These are phyloP conservation scores for Stenurella melanura DNA, from an alignment of 2,888 invertebrate species.

Conservation along the genomic window DNA sequence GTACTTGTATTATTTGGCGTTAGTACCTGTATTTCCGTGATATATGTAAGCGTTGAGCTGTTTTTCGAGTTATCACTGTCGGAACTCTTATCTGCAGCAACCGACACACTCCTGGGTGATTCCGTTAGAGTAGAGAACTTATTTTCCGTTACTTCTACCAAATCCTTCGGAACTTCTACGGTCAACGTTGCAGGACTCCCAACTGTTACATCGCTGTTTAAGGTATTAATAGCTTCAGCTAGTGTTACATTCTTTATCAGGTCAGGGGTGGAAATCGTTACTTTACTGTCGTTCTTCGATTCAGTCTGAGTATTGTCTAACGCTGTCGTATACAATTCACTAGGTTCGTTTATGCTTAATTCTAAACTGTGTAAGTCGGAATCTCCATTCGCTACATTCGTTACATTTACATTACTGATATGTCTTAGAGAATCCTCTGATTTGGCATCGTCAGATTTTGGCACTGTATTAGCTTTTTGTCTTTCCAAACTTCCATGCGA, in stretches of 20 bases:
- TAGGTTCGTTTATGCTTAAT: slow-evolving; percentile 65
- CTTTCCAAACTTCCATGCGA: slow-evolving; percentile 79
- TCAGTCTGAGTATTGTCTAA: slow-evolving; percentile 71
- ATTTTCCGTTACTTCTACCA: slow-evolving; percentile 33
- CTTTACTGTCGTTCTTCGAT: slow-evolving; percentile 67
- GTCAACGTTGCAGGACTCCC: slow-evolving; percentile 56
- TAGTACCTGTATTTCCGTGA: slow-evolving; percentile 83
- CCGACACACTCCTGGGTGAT: slow-evolving; percentile 31
- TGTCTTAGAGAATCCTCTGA: slow-evolving; percentile 54
- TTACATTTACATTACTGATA: slow-evolving; percentile 63
- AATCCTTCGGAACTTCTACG: slow-evolving; percentile 60
- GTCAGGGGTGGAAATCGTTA: slow-evolving; percentile 72
- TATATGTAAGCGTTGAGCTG: slow-evolving; percentile 76
- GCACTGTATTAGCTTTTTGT: slow-evolving; percentile 71
- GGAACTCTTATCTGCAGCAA: slow-evolving; percentile 37
- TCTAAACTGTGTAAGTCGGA: slow-evolving; percentile 64
- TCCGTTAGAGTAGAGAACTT: slow-evolving; percentile 42
- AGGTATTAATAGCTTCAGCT: slow-evolving; percentile 67
- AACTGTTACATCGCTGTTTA: slow-evolving; percentile 61
- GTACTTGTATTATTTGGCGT: slow-evolving; percentile 73
- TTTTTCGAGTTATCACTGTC: slow-evolving; percentile 54
- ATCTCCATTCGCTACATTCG: slow-evolving; percentile 58
- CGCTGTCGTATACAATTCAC: slow-evolving; percentile 73
- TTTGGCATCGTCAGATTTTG: slow-evolving; percentile 61
- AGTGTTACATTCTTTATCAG: slow-evolving; percentile 71